Percentiles rank a stretch among this genome's conserved stretches.
Evolutionary conservation across 2,113 vertebrate species (phyloP).

Genomic region (Lutjanus erythropterus): DNA sequence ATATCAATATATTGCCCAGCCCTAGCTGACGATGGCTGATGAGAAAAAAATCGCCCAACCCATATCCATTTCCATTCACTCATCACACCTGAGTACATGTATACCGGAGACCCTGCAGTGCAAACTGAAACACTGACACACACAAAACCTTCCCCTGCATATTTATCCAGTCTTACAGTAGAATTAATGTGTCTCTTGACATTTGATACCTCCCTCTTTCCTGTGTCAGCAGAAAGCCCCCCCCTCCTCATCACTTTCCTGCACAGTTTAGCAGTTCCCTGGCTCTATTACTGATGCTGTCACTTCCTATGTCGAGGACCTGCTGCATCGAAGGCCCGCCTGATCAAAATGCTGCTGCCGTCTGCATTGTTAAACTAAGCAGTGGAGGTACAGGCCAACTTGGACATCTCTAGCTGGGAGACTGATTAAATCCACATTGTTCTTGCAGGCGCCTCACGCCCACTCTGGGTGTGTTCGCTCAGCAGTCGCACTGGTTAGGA

Average conservation of each 20-base stretch:
- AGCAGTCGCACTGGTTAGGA: background rate
- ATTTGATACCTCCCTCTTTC: conserved; percentile 44
- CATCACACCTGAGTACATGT: conserved; percentile 5
- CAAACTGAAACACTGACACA: background rate
- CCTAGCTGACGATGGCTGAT: no score
- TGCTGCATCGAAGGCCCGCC: conserved; percentile 30
- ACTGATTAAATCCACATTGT: conserved; percentile 56
- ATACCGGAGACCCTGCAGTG: background rate
- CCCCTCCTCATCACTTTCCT: conserved; percentile 58
- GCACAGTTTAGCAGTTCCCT: conserved; percentile 54
- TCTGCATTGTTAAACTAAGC: conserved; percentile 39
- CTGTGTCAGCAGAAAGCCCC: conserved; percentile 62
- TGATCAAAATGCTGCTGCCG: conserved; percentile 61
- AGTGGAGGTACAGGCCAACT: conserved; percentile 24
- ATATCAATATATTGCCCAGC: no score
- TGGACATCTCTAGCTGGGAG: conserved; percentile 12
- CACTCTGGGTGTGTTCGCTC: background rate
- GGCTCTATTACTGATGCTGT: conserved; percentile 58
- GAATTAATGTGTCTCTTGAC: conserved; percentile 55
- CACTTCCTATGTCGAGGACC: conserved; percentile 44
- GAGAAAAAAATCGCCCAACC: no score
- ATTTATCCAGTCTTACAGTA: conserved; percentile 13
- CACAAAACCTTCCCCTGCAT: background rate
- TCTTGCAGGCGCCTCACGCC: conserved; percentile 5
- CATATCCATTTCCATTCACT: conserved; percentile 4